Percentiles rank a stretch among this genome's conserved stretches.
These are phyloP conservation scores for Pseudomyrmex dendroicus DNA, from an alignment of 1,140 invertebrate species.

Conservation along the genomic window DNA sequence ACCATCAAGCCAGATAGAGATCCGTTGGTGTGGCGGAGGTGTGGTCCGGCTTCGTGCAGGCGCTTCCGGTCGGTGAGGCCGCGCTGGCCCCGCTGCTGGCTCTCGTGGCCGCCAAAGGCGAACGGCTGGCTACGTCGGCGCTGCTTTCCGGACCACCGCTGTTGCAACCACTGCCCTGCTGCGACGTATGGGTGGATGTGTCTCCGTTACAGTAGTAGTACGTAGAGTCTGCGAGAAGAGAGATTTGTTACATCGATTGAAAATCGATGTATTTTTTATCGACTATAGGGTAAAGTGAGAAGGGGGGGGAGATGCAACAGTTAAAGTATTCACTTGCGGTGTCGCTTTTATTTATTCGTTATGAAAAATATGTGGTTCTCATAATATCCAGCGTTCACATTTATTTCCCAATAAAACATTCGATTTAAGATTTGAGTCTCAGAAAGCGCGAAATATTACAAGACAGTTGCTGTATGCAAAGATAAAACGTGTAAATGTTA, in stretches of 20 bases:
- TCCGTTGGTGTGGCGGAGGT: constrained; percentile 84
- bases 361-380: too few species aligned
- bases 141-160: constrained; percentile 81
- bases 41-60: constrained; percentile 88
- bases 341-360: too few species aligned
- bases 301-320: too few species aligned
- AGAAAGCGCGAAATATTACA: too few species aligned
- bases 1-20: constrained; percentile 82
- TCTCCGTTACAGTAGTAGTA: constrained; percentile 89
- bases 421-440: too few species aligned
- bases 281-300: too few species aligned
- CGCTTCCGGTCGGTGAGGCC: constrained; percentile 90
- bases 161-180: constrained; percentile 79
- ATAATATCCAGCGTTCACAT: too few species aligned
- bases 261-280: too few species aligned
- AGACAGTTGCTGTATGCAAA: too few species aligned
- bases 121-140: constrained; percentile 86
- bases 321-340: too few species aligned
- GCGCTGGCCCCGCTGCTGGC: constrained; percentile 90
- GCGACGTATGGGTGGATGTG: constrained; percentile 84
- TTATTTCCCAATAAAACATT: too few species aligned
- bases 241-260: constrained; percentile 6
- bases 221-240: constrained; percentile 85
- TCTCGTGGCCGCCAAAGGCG: constrained; percentile 89
- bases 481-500: too few species aligned